Evolutionary conservation across 2,888 invertebrate species (phyloP).

Genomic region (Ophraella communa): DNA sequence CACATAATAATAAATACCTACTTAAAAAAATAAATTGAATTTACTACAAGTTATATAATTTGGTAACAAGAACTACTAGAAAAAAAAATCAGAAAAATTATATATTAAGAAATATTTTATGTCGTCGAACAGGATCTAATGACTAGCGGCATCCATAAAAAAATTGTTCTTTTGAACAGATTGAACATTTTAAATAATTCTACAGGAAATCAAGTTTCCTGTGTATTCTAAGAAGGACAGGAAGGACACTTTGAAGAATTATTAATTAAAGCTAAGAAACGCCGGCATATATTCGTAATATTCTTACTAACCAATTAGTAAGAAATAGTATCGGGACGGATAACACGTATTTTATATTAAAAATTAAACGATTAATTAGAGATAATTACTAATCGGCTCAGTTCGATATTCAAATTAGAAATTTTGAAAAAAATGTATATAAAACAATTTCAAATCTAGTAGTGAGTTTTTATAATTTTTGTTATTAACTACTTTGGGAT

Average conservation of each 20-base stretch:
- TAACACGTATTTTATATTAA: neutral
- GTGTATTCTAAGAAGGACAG: conserved; percentile 23
- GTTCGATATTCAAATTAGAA: neutral
- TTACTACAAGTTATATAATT: no score
- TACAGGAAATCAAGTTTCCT: conserved; percentile 23
- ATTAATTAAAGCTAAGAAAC: conserved; percentile 16
- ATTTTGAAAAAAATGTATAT: no score
- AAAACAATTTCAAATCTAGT: no score
- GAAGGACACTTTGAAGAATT: conserved; percentile 20
- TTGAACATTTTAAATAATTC: conserved; percentile 15
- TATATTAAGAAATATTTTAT: no score
- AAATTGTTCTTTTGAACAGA: neutral
- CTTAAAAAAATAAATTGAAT: no score
- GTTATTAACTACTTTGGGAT: no score
- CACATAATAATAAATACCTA: no score
- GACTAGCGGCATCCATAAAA: neutral
- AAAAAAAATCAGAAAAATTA: neutral
- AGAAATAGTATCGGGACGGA: neutral
- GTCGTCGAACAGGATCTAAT: neutral
- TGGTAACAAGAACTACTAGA: no score
- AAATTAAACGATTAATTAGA: neutral
- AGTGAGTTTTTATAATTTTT: no score
- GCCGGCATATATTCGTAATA: neutral
- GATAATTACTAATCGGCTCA: neutral
- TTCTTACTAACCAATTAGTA: neutral